Percentiles rank a stretch among this genome's conserved stretches.
These are phyloP conservation scores for Acronicta psi DNA, from an alignment of 2,888 invertebrate genomes.

Conservation along the genomic window DNA sequence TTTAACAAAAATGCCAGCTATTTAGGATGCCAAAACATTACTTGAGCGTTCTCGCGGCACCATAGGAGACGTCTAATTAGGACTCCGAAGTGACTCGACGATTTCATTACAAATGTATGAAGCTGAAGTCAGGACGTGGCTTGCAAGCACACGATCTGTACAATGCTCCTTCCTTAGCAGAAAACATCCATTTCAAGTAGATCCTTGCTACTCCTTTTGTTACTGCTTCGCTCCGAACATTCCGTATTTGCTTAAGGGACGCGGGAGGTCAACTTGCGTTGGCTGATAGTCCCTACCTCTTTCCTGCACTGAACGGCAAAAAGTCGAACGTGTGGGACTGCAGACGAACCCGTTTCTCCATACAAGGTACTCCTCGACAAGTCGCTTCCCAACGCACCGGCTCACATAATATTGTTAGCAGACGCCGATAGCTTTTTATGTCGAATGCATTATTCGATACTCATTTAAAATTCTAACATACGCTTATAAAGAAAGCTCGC, in stretches of 20 bases:
- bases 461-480: slow-evolving; percentile 89
- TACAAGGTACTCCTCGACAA: slow-evolving; percentile 85
- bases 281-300: slow-evolving; percentile 78
- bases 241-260: slow-evolving; percentile 59
- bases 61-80: slow-evolving; percentile 77
- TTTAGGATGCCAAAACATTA: slow-evolving; percentile 49
- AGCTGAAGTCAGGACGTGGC: slow-evolving; percentile 74
- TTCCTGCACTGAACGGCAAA: slow-evolving; percentile 83
- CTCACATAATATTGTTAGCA: slow-evolving; percentile 88
- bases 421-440: slow-evolving; percentile 88
- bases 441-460: slow-evolving; percentile 89
- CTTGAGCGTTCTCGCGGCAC: slow-evolving; percentile 45
- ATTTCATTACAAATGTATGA: slow-evolving; percentile 86
- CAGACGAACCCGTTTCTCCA: slow-evolving; percentile 87
- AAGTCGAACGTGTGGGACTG: slow-evolving; percentile 88
- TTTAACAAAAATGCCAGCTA: slow-evolving; percentile 37
- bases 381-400: slow-evolving; percentile 86
- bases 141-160: slow-evolving; percentile 80
- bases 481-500: slow-evolving; percentile 86
- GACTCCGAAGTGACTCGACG: slow-evolving; percentile 67
- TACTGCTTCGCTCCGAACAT: slow-evolving; percentile 46
- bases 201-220: slow-evolving; percentile 67
- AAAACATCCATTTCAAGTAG: slow-evolving; percentile 68
- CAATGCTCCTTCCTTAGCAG: slow-evolving; percentile 78
- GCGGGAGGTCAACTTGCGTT: slow-evolving; percentile 66